phyloP scores from a whole-genome alignment of 2,888 invertebrate genomes.

The Heliconius aoede region DNA sequence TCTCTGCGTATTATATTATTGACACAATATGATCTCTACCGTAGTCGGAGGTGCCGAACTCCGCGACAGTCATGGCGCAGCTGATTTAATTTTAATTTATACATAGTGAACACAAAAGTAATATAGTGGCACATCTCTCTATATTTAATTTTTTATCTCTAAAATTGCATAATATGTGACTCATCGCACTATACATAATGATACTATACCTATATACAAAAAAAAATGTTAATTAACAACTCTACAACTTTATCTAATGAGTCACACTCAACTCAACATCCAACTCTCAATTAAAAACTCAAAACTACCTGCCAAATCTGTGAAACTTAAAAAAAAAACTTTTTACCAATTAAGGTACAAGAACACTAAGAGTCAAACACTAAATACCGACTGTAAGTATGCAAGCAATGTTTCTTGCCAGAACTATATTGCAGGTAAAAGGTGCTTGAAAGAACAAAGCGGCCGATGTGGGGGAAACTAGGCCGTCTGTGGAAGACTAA shows the following conservation, averaged over 20 bases:
- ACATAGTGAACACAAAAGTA: no score
- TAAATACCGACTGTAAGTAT: conserved; percentile 26
- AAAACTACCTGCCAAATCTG: conserved; percentile 13
- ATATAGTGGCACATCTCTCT: no score
- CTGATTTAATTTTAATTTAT: no score
- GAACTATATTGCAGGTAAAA: conserved; percentile 61
- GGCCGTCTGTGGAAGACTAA: conserved; percentile 55
- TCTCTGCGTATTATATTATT: neutral
- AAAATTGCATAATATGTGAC: no score
- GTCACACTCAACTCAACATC: neutral
- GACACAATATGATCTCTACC: neutral
- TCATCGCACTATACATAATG: neutral
- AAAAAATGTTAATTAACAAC: neutral
- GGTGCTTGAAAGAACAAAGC: conserved; percentile 67
- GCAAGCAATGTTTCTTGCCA: conserved; percentile 40
- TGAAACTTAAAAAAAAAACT: conserved; percentile 3
- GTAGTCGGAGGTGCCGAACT: no score
- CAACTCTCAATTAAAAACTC: conserved; percentile 19
- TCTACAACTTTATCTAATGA: neutral
- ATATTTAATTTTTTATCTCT: no score
- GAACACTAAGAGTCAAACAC: conserved; percentile 22
- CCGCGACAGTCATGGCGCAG: no score
- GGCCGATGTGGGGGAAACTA: conserved; percentile 61
- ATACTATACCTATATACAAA: neutral
- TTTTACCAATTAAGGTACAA: conserved; percentile 28